Percentiles rank a stretch among this genome's conserved stretches.
phyloP scores from a whole-genome alignment of 2,888 invertebrate species.

The Eurois occulta region DNA sequence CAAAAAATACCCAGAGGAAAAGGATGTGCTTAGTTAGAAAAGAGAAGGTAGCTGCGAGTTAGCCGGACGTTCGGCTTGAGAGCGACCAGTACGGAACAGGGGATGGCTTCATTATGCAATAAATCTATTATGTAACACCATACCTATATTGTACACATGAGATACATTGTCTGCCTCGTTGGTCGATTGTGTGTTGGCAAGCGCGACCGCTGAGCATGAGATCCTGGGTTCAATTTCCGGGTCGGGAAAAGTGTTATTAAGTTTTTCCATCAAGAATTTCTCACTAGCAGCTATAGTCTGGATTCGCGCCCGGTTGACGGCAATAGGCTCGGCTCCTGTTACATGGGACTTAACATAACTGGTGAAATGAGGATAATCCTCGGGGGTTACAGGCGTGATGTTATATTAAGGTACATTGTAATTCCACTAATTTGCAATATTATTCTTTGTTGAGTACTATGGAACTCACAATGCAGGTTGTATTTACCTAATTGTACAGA shows the following conservation, averaged over 20 bases:
- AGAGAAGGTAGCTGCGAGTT: constrained; percentile 25
- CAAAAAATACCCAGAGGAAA: constrained; percentile 52
- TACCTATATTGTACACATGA: constrained; percentile 5
- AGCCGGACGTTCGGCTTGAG: constrained; percentile 20
- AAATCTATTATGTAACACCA: constrained; percentile 25
- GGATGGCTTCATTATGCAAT: constrained; percentile 31
- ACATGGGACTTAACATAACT: background rate
- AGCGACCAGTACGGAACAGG: background rate
- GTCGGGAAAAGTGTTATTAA: background rate
- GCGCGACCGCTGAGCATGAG: background rate
- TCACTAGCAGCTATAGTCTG: background rate
- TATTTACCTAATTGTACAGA: background rate
- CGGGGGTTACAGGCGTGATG: background rate
- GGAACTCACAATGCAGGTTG: background rate
- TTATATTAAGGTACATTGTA: background rate
- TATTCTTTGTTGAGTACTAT: constrained; percentile 7
- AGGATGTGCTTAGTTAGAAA: constrained; percentile 28
- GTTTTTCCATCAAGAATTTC: background rate
- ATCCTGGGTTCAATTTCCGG: background rate
- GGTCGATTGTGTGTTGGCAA: background rate
- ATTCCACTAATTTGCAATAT: constrained; percentile 5
- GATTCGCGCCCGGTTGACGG: background rate
- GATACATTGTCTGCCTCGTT: background rate
- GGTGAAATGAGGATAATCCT: background rate
- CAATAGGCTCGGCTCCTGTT: background rate